Evolutionary conservation across 2,797 vertebrate genomes (phyloP).

Genomic region (Sebastes matsubarae): DNA sequence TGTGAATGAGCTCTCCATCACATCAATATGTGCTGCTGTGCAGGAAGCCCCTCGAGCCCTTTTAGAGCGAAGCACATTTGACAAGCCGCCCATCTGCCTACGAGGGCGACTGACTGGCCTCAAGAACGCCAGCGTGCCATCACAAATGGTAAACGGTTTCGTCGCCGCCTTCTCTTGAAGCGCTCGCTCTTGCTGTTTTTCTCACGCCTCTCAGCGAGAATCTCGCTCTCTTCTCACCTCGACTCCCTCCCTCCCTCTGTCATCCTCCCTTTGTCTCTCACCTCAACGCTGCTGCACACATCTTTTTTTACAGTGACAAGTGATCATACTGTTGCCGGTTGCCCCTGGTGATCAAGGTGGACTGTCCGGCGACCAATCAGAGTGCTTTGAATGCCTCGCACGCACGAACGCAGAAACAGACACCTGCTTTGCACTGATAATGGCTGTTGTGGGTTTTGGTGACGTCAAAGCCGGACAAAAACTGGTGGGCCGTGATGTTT

Average conservation of each 20-base stretch:
- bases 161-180: background rate
- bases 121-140: background rate
- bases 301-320: conserved; percentile 36
- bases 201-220: conserved; percentile 10
- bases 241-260: background rate
- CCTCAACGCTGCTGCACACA: background rate
- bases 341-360: conserved; percentile 39
- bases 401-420: background rate
- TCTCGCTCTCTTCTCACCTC: conserved; percentile 11
- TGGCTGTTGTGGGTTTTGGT: conserved; percentile 28
- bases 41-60: conserved; percentile 17
- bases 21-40: conserved; percentile 3
- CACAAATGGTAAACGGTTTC: background rate
- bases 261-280: conserved; percentile 19
- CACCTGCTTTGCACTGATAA: conserved; percentile 45
- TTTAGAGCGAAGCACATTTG: background rate
- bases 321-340: conserved; percentile 17
- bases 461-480: conserved; percentile 52
- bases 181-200: conserved; percentile 2
- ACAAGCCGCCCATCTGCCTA: conserved; percentile 22
- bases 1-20: conserved; percentile 35
- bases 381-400: conserved; percentile 1
- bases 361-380: conserved; percentile 20
- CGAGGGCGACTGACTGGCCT: background rate
- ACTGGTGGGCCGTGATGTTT: conserved; percentile 6